Base-by-base conservation (phyloP, 2,797 vertebrate genomes). In the Neoniphon sammara region DNA sequence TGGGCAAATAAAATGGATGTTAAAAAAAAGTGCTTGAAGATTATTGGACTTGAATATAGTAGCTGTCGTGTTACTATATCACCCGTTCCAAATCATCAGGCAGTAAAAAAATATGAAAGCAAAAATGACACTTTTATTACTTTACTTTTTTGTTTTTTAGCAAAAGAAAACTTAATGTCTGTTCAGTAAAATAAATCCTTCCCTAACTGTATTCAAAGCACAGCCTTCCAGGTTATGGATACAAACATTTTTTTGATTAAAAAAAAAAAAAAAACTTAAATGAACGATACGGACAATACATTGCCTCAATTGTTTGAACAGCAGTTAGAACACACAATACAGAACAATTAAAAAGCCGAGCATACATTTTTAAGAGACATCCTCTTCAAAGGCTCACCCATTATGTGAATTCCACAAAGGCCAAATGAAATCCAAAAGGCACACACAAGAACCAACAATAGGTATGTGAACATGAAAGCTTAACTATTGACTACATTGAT, bases 151-250 rank as follows among this genome's bases (percentile, higher is more conserved):
- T 95, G n/a, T n/a, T n/a, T n/a, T n/a, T n/a, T n/a, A 95, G 94
- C 94, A 96, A 95, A 95, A 93, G 94, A 94, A 95, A 95, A 94
- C 94, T 94, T 94, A 95, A 95, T 94, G 92, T 95, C 93, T 94
- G 91, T 94, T 94, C 93, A 95, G 93, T 91, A 95, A 95, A 94
- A 95, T 92, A 95, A 94, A 94, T 94, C 94, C 92, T 91, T 93
- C 89, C 93, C 93, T 94, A 94, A 94, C 92, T 70, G 91, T 94
- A 94, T 94, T 94, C 92, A 94, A 95, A 96, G 90, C 92, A 94
- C 92, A 94, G 91, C 91, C 91, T 93, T 94, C 91, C 93, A 93
- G 94, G 93, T 93, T 92, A 94, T 92, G 87, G 92, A 94, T 95
- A 93, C 82, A 86, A 85, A 88, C 65, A 47, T 61, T n/a, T 65